Conservation (phyloP, 2,888 invertebrate species). For the Folsomia manolachei region DNA sequence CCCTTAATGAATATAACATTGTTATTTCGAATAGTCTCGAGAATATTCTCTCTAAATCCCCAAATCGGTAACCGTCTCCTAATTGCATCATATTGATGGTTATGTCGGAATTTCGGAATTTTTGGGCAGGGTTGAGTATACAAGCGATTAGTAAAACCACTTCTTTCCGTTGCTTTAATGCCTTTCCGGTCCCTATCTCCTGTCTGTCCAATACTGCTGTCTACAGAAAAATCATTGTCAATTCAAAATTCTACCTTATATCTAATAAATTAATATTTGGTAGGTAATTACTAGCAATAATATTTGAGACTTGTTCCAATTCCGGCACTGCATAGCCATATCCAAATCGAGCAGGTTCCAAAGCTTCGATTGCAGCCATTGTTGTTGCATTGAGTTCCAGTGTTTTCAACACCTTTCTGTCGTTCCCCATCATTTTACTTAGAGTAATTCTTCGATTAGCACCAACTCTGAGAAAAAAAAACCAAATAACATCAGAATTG, state of each 20-base stretch:
- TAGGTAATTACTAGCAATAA: too few species aligned
- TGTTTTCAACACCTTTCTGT: background rate
- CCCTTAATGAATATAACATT: slow-evolving; percentile 67
- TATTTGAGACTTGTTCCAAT: too few species aligned
- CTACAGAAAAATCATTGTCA: background rate
- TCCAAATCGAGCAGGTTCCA: background rate
- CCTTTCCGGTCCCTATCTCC: too few species aligned
- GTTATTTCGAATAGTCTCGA: slow-evolving; percentile 65
- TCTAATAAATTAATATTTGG: background rate
- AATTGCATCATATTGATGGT: slow-evolving; percentile 19
- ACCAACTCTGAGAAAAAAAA: background rate
- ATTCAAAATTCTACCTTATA: background rate
- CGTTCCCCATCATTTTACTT: background rate
- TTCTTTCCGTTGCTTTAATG: background rate
- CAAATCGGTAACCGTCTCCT: slow-evolving; percentile 69
- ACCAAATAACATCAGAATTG: background rate
- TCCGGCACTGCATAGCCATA: background rate
- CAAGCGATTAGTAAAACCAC: slow-evolving; percentile 19
- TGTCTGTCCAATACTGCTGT: background rate
- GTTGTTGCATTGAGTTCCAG: background rate
- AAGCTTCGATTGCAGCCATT: background rate
- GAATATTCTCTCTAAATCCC: slow-evolving; percentile 64
- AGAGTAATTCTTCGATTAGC: background rate
- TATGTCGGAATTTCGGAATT: slow-evolving; percentile 30
- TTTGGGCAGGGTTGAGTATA: slow-evolving; percentile 27